Evolutionary conservation across 2,888 invertebrate species (phyloP).

Genomic region (Fragum whitleyi): DNA sequence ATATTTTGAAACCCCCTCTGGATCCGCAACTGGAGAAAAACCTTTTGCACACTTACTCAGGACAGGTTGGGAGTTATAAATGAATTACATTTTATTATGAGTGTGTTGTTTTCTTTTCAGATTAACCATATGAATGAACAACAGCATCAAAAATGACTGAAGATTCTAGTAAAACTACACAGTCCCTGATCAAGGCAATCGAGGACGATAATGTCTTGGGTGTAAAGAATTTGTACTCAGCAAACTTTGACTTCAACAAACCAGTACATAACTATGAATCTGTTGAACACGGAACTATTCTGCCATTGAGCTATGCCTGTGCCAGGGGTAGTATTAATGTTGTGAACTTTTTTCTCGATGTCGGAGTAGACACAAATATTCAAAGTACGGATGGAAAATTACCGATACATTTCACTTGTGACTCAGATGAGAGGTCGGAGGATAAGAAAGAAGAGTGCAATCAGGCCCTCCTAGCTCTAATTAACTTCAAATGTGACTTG

Average conservation of each 20-base stretch:
- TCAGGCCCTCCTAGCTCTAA: conserved; percentile 69
- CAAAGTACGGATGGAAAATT: conserved; percentile 76
- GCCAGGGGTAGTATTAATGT: conserved; percentile 67
- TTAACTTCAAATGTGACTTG: conserved; percentile 69
- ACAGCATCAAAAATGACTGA: not conserved
- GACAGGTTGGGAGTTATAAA: too few species aligned
- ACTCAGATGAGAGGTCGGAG: conserved; percentile 69
- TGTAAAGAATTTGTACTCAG: conserved; percentile 23
- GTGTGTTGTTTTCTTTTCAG: too few species aligned
- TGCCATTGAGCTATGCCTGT: conserved; percentile 73
- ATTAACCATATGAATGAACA: too few species aligned
- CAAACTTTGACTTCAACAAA: conserved; percentile 52
- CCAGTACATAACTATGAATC: conserved; percentile 25
- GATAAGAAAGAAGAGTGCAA: conserved; percentile 64
- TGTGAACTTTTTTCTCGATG: conserved; percentile 64
- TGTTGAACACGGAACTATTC: conserved; percentile 32
- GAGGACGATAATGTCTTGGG: conserved; percentile 23
- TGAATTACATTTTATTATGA: too few species aligned
- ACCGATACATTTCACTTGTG: conserved; percentile 74
- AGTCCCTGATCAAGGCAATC: conserved; percentile 34
- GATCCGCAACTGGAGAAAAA: too few species aligned
- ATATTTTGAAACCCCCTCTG: too few species aligned
- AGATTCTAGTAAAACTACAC: not conserved
- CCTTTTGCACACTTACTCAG: too few species aligned
- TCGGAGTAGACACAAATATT: conserved; percentile 67